A percentile compares a stretch with the other conserved stretches of the same genome.
phyloP scores from a whole-genome alignment of 2,888 invertebrate species.

The Fabriciana adippe region DNA sequence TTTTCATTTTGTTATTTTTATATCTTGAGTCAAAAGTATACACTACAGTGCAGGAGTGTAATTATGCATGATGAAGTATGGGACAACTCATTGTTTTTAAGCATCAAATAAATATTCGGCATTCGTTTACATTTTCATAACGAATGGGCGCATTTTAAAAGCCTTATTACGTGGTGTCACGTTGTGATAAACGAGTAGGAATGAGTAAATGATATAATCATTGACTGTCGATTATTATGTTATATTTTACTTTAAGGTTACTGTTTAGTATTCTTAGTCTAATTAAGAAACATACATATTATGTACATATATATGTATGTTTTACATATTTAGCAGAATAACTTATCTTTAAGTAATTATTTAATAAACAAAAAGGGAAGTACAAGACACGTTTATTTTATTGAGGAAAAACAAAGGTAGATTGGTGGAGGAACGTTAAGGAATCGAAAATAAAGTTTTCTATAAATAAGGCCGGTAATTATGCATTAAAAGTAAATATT shows the following conservation, averaged over 20 bases:
- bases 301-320: too few species aligned
- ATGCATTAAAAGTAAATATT: constrained; percentile 32
- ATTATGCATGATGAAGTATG: constrained; percentile 31
- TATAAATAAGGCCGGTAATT: constrained; percentile 20
- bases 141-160: constrained; percentile 66
- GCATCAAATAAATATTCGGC: constrained; percentile 58
- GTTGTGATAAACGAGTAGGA: constrained; percentile 52
- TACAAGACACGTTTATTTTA: background rate
- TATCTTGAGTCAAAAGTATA: background rate
- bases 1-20: constrained; percentile 6
- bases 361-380: background rate
- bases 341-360: background rate
- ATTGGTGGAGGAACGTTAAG: constrained; percentile 2
- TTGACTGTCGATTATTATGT: constrained; percentile 53
- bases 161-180: constrained; percentile 63
- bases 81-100: constrained; percentile 55
- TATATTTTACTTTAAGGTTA: background rate
- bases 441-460: constrained; percentile 12
- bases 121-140: constrained; percentile 60
- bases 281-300: too few species aligned
- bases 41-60: constrained; percentile 9
- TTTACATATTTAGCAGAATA: too few species aligned
- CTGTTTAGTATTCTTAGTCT: too few species aligned
- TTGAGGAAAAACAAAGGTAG: background rate
- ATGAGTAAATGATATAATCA: constrained; percentile 45